These are phyloP conservation scores for Aphaenogaster rudis DNA, from an alignment of 1,140 invertebrate genomes.

Conservation along the genomic window DNA sequence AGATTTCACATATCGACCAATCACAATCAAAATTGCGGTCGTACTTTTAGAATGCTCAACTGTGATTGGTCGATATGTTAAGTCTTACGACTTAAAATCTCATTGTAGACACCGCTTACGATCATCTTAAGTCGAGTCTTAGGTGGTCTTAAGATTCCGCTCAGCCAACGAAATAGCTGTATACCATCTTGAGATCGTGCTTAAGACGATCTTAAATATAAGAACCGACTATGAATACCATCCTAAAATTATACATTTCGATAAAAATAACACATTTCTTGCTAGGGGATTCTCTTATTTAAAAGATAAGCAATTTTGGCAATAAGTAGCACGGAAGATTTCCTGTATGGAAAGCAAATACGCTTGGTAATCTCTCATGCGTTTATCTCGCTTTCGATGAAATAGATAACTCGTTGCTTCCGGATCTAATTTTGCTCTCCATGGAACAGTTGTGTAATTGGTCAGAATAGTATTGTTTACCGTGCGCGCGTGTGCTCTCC, in stretches of 20 bases:
- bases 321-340: background rate
- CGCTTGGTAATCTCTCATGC: background rate
- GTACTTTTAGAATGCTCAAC: too few relatives aligned
- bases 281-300: background rate
- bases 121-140: too few relatives aligned
- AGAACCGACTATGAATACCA: too few relatives aligned
- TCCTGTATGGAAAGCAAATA: background rate
- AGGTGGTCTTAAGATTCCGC: too few relatives aligned
- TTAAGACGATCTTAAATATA: too few relatives aligned
- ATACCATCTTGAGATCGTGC: too few relatives aligned
- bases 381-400: conserved; percentile 30
- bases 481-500: background rate
- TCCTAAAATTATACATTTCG: background rate
- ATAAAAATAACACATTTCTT: background rate
- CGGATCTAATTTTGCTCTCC: background rate
- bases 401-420: conserved; percentile 9
- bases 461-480: background rate
- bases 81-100: too few relatives aligned
- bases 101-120: too few relatives aligned
- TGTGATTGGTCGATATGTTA: too few relatives aligned
- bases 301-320: background rate
- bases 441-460: background rate
- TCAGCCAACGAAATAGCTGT: too few relatives aligned
- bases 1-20: too few relatives aligned
- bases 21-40: too few relatives aligned